phyloP scores from a whole-genome alignment of 2,797 vertebrate species.

The Gadopsis marmoratus region DNA sequence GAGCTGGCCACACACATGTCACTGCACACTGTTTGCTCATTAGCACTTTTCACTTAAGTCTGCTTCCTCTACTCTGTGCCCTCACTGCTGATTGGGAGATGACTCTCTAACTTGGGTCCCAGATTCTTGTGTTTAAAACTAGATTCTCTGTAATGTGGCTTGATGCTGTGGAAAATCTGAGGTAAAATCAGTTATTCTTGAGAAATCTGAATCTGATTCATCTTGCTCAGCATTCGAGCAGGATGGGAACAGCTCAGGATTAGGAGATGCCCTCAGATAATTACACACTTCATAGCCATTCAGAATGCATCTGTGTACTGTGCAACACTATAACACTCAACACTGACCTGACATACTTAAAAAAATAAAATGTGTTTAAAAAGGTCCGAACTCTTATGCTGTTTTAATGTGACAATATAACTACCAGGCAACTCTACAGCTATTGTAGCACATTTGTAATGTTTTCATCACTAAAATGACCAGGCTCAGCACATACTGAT shows the following conservation, averaged over 20 bases:
- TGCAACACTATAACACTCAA: not conserved
- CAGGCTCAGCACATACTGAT: slow-evolving; percentile 68
- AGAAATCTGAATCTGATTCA: not conserved
- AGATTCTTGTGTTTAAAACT: not conserved
- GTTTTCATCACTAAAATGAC: slow-evolving; percentile 75
- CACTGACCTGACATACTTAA: not conserved
- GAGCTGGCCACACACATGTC: not conserved
- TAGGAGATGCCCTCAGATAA: not conserved
- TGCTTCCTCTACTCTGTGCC: slow-evolving; percentile 1
- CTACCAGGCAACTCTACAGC: slow-evolving; percentile 73
- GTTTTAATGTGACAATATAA: slow-evolving; percentile 81
- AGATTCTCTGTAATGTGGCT: not conserved
- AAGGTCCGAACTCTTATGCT: too few relatives aligned
- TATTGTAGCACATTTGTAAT: slow-evolving; percentile 77
- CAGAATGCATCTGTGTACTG: not conserved
- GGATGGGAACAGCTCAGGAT: not conserved
- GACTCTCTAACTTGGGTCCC: not conserved
- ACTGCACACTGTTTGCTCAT: slow-evolving; percentile 8
- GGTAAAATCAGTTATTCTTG: too few relatives aligned
- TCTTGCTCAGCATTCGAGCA: not conserved
- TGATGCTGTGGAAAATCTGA: not conserved
- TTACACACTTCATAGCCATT: not conserved
- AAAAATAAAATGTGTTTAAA: not conserved
- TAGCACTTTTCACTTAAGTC: slow-evolving; percentile 9
- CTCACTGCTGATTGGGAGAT: slow-evolving; percentile 1